Percentiles rank a stretch among this genome's conserved stretches.
Evolutionary conservation across 2,113 vertebrate species (phyloP).

Genomic region (Donacobius atricapilla): DNA sequence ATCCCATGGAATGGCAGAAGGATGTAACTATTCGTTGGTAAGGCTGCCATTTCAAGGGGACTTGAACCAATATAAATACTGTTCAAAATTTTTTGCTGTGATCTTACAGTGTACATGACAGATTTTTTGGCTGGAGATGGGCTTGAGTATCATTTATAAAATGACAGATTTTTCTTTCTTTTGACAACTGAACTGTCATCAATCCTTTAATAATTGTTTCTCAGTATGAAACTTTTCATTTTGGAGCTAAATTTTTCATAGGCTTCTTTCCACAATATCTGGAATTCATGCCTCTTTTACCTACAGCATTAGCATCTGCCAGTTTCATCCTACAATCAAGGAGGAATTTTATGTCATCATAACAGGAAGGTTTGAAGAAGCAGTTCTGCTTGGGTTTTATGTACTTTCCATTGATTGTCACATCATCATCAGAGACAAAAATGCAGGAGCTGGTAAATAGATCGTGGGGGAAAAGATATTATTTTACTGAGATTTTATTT

Average conservation of each 20-base stretch:
- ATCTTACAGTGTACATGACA: not conserved
- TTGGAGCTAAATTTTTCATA: not conserved
- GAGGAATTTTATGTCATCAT: not conserved
- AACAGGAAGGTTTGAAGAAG: not conserved
- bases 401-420: not conserved
- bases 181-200: not conserved
- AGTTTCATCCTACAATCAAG: not conserved
- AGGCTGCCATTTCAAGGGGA: not conserved
- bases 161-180: not conserved
- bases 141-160: not conserved
- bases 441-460: not conserved
- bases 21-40: not conserved
- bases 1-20: not conserved
- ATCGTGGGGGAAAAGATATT: not conserved
- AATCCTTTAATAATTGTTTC: not conserved
- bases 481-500: not conserved
- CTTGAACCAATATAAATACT: not conserved
- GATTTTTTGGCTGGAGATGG: not conserved
- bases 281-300: not conserved
- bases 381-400: not conserved
- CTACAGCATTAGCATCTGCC: not conserved
- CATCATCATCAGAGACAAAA: not conserved
- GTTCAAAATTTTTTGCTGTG: not conserved
- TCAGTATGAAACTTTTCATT: not conserved
- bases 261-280: not conserved